Percentiles rank a stretch among this genome's conserved stretches.
Conservation (phyloP, 2,113 vertebrate species). For the Semnopithecus entellus region DNA sequence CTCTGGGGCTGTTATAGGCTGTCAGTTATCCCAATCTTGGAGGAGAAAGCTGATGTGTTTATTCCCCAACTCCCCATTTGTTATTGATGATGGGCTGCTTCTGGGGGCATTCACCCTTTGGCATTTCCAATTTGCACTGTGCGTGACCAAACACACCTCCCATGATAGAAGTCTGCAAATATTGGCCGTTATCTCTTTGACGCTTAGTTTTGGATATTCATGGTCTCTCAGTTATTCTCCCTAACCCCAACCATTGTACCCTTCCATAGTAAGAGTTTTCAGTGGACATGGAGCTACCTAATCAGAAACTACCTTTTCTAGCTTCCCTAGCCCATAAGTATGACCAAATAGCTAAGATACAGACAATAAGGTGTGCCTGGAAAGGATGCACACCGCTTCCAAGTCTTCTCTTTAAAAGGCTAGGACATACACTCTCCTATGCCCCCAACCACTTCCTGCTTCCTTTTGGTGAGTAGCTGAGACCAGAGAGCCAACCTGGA, state of each 20-base stretch:
- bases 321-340: background rate
- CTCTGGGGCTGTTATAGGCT: background rate
- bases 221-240: background rate
- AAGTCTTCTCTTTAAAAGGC: background rate
- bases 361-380: too few species aligned
- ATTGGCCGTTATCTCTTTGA: background rate
- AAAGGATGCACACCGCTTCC: background rate
- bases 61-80: background rate
- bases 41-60: background rate
- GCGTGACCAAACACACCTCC: background rate
- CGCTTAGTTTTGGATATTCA: background rate
- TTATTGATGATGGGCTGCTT: background rate
- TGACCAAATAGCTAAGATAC: background rate
- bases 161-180: background rate
- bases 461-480: background rate
- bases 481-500: background rate
- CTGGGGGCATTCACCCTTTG: background rate
- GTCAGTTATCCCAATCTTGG: background rate
- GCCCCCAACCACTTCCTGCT: background rate
- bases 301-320: background rate
- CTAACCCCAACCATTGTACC: background rate
- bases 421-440: too few species aligned
- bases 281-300: background rate
- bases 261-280: conserved; percentile 2
- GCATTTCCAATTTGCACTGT: background rate